A percentile compares a stretch with the other conserved stretches of the same genome.
Evolutionary conservation across 1,140 invertebrate species (phyloP).

Genomic region (Sinonovacula constricta): DNA sequence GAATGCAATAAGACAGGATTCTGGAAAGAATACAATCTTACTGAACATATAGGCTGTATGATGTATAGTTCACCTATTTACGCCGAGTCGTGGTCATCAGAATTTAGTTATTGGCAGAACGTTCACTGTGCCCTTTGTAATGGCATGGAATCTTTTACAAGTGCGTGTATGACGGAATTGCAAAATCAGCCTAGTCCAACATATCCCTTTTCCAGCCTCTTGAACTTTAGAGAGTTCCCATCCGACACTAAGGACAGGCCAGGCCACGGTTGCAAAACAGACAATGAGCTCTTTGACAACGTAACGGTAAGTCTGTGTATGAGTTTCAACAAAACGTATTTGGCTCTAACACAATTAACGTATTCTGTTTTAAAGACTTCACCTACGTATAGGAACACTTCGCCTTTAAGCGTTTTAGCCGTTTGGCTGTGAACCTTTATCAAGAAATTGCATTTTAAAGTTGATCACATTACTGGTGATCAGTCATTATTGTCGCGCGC

Average conservation of each 20-base stretch:
- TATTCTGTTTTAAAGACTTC: not conserved
- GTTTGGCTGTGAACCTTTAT: not conserved
- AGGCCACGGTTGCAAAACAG: not conserved
- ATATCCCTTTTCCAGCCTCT: slow-evolving; percentile 6
- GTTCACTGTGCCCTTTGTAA: slow-evolving; percentile 25
- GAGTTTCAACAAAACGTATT: not conserved
- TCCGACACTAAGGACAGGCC: not conserved
- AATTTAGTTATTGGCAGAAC: slow-evolving; percentile 7
- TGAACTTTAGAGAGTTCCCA: not conserved
- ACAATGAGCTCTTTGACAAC: not conserved
- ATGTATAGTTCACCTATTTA: not conserved
- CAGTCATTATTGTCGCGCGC: not conserved
- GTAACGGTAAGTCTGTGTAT: slow-evolving; percentile 2
- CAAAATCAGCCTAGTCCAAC: not conserved
- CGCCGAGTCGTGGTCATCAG: too few species aligned
- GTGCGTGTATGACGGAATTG: not conserved
- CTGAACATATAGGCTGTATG: slow-evolving; percentile 3
- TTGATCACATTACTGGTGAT: not conserved
- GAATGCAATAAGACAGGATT: slow-evolving; percentile 13
- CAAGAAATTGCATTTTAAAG: too few species aligned
- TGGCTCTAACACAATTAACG: not conserved
- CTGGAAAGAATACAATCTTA: not conserved
- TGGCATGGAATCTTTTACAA: not conserved
- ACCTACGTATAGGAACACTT: not conserved
- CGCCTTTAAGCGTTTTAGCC: not conserved